These are phyloP conservation scores for Carcinoscorpius rotundicauda DNA, from an alignment of 1,140 invertebrate species.

Conservation along the genomic window DNA sequence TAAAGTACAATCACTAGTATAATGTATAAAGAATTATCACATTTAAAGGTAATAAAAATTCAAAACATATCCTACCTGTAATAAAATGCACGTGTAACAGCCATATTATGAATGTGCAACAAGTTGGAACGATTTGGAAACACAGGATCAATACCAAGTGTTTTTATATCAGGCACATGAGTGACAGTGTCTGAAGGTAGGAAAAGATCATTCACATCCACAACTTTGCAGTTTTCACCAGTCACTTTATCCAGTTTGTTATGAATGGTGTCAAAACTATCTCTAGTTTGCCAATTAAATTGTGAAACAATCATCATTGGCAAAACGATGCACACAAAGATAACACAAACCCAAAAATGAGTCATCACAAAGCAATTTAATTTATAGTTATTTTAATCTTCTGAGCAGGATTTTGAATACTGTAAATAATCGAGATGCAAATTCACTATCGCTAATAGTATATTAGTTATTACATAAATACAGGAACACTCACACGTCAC, in stretches of 20 bases:
- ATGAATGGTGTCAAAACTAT: slow-evolving; percentile 77
- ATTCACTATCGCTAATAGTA: too few species aligned
- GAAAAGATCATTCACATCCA: slow-evolving; percentile 68
- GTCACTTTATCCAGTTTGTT: slow-evolving; percentile 62
- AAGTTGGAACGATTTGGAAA: slow-evolving; percentile 88
- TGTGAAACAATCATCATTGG: slow-evolving; percentile 40
- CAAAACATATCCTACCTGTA: slow-evolving; percentile 44
- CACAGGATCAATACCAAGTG: slow-evolving; percentile 86
- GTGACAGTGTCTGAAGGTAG: slow-evolving; percentile 70
- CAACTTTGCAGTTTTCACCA: slow-evolving; percentile 72
- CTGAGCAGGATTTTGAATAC: too few species aligned
- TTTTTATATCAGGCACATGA: slow-evolving; percentile 86
- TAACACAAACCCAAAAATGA: too few species aligned
- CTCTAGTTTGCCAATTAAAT: slow-evolving; percentile 75
- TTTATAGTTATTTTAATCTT: too few species aligned
- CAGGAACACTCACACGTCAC: too few species aligned
- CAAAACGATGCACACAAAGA: too few species aligned
- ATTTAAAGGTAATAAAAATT: slow-evolving; percentile 4
- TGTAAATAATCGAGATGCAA: too few species aligned
- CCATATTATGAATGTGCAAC: slow-evolving; percentile 90
- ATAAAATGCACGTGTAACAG: slow-evolving; percentile 83
- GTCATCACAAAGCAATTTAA: too few species aligned
- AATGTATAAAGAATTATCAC: neutral
- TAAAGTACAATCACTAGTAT: neutral
- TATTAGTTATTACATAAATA: too few species aligned